Evolutionary conservation across 2,888 invertebrate genomes (phyloP).

Genomic region (Thera obeliscata): DNA sequence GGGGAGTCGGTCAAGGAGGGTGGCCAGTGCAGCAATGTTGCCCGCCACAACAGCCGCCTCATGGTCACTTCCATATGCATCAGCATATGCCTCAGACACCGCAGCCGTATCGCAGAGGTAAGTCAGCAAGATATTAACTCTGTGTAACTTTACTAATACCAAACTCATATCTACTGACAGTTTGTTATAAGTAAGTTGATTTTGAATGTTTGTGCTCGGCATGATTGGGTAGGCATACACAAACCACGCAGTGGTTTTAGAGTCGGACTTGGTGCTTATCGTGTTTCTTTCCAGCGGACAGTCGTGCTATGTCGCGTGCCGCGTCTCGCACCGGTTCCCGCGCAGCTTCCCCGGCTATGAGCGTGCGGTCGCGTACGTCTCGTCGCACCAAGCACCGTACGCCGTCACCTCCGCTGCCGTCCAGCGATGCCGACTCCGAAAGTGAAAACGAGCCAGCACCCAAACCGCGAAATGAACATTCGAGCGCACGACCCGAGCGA

Average conservation of each 20-base stretch:
- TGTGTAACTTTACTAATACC: too few species aligned
- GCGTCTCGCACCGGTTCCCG: constrained; percentile 86
- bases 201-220: too few species aligned
- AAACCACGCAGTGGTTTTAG: background rate
- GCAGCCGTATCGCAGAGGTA: constrained; percentile 73
- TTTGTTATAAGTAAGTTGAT: too few species aligned
- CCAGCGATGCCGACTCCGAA: constrained; percentile 87
- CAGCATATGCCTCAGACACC: constrained; percentile 67
- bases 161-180: too few species aligned
- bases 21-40: constrained; percentile 56
- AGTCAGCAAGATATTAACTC: background rate
- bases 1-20: constrained; percentile 49
- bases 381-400: constrained; percentile 74
- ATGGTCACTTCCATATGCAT: constrained; percentile 56
- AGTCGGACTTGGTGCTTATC: background rate
- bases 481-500: constrained; percentile 14
- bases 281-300: constrained; percentile 66
- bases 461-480: constrained; percentile 26
- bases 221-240: too few species aligned
- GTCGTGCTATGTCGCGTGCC: constrained; percentile 73
- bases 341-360: constrained; percentile 88
- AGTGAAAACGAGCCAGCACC: constrained; percentile 56
- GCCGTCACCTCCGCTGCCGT: constrained; percentile 74
- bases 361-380: constrained; percentile 88
- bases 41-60: constrained; percentile 47